phyloP scores from a whole-genome alignment of 2,888 invertebrate species.

The Torymus auratus region DNA sequence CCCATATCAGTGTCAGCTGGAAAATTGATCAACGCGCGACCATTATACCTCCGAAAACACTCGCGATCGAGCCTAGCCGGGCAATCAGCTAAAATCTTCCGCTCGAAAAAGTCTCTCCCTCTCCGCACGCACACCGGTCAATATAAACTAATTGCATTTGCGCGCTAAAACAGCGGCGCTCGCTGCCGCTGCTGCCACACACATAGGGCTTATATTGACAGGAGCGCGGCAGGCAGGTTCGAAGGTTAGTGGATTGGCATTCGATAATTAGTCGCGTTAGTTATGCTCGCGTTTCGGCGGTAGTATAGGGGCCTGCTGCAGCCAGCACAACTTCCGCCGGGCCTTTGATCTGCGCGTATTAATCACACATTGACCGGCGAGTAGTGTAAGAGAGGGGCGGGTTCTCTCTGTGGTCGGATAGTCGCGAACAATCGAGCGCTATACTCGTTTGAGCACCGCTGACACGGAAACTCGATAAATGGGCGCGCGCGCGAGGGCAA shows the following conservation, averaged over 20 bases:
- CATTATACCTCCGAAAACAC: no score
- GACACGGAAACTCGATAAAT: slow-evolving; percentile 49
- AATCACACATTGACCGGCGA: slow-evolving; percentile 63
- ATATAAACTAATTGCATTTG: slow-evolving; percentile 46
- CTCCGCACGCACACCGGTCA: not conserved
- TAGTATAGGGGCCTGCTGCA: no score
- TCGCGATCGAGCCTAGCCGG: no score
- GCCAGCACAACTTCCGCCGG: slow-evolving; percentile 34
- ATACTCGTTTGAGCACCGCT: slow-evolving; percentile 41
- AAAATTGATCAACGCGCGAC: no score
- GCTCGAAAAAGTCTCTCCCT: slow-evolving; percentile 5
- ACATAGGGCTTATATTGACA: slow-evolving; percentile 31
- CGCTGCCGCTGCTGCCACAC: no score
- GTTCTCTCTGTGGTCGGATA: no score
- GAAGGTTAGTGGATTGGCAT: slow-evolving; percentile 63
- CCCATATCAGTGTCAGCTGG: no score
- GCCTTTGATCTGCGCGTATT: slow-evolving; percentile 66
- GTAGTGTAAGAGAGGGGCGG: slow-evolving; percentile 30
- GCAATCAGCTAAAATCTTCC: slow-evolving; percentile 13
- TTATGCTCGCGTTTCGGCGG: slow-evolving; percentile 60
- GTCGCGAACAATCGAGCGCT: no score
- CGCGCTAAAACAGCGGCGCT: slow-evolving; percentile 30
- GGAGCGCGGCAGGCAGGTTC: not conserved
- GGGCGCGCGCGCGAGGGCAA: not conserved
- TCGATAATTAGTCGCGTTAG: slow-evolving; percentile 69